Percentiles rank a stretch among this genome's conserved stretches.
Evolutionary conservation across 2,797 vertebrate genomes (phyloP).

Genomic region (Pangasius macronema): DNA sequence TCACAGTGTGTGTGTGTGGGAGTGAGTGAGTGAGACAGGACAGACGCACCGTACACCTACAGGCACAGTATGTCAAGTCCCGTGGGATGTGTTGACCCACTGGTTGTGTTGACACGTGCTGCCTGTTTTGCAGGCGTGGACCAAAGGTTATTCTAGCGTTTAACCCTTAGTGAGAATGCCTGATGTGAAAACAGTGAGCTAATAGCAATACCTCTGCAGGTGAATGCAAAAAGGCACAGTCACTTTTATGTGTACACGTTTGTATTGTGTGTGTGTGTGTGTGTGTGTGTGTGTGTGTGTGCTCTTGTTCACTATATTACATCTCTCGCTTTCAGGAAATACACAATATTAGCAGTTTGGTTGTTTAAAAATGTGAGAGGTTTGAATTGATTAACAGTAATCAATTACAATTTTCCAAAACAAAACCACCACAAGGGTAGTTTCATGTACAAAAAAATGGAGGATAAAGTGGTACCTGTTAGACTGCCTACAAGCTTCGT

Average conservation of each 20-base stretch:
- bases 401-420: background rate
- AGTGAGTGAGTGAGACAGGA: no score
- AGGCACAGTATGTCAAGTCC: no score
- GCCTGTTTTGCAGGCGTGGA: conserved; percentile 60
- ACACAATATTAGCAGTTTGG: background rate
- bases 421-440: background rate
- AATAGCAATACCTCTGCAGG: background rate
- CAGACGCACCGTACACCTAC: no score
- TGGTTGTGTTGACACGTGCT: conserved; percentile 72
- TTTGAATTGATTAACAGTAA: background rate
- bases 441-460: background rate
- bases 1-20: no score
- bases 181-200: background rate
- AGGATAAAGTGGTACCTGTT: background rate
- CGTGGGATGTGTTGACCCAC: conserved; percentile 64
- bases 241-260: background rate
- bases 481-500: background rate
- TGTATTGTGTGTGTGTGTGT: background rate
- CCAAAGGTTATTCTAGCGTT: conserved; percentile 5
- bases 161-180: background rate
- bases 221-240: background rate
- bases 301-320: background rate
- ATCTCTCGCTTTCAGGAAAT: background rate
- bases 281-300: background rate
- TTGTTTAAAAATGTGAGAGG: background rate